Conservation (phyloP, 2,888 invertebrate species). For the Microchrysa polita region DNA sequence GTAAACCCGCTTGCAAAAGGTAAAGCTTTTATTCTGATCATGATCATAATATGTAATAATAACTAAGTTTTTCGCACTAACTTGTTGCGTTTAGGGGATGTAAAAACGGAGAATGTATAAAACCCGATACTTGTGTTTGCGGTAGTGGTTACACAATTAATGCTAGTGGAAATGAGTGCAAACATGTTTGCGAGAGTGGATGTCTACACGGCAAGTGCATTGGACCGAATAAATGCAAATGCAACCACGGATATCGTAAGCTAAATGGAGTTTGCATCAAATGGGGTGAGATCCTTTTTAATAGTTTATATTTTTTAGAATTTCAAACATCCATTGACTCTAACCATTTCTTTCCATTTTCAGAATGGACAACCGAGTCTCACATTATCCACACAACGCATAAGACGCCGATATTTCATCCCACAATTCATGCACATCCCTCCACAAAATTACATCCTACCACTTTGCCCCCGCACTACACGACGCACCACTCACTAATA, state of each 20-base stretch:
- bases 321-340: too few species aligned
- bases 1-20: constrained; percentile 44
- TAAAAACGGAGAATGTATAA: constrained; percentile 61
- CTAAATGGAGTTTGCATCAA: constrained; percentile 58
- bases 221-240: constrained; percentile 69
- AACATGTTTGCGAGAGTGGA: constrained; percentile 58
- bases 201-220: constrained; percentile 69
- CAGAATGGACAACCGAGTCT: background rate
- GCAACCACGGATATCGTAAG: constrained; percentile 66
- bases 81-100: constrained; percentile 49
- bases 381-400: background rate
- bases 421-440: constrained; percentile 10
- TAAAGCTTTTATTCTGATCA: background rate
- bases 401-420: constrained; percentile 5
- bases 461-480: background rate
- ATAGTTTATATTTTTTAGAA: background rate
- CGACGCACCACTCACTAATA: background rate
- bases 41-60: too few species aligned
- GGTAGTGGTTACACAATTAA: constrained; percentile 61
- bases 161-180: constrained; percentile 56
- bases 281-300: constrained; percentile 50
- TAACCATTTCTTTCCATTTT: too few species aligned
- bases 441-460: background rate
- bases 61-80: too few species aligned
- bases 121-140: constrained; percentile 64